Evolutionary conservation across 2,797 vertebrate genomes (phyloP), one percentile per base, ranked within the genome.

Genomic region (Mycteria americana): DNA sequence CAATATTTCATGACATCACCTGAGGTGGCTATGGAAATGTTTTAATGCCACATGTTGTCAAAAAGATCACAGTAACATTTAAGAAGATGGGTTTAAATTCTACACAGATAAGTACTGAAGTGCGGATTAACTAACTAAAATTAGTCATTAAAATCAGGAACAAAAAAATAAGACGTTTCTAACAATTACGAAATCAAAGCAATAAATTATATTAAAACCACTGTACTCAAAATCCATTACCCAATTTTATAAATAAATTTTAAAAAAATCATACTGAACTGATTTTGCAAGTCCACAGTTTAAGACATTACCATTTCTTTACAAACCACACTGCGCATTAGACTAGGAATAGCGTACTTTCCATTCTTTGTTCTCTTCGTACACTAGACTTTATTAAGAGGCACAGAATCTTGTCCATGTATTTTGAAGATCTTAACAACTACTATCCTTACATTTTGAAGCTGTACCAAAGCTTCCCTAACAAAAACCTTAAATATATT

Each of bases 191-290:
- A 83, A 89, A 77, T 35, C 48, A 79, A 82, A 77, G 6, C 19
- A 79, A 31, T 24, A 65, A 35, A 7, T 84, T 30, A 11, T 24
- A n/a, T 23, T 46, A 45, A 74, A 83, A 76, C 4, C 7, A 37
- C 4, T 56, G 12, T 5, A 31, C 22, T 81, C 53, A 77, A 83
- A 39, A 46, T 54, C 13, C 31, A 19, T 23, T 33, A 19, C 15
- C 0, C 5, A 27, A 8, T 27, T 79, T 76, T 9, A 51, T 6
- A 75, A 72, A 82, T 12, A 67, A 33, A 23, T 28, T 28, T 16
- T 0, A 1, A 41, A 33, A 10, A 51, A n/a, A 46, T 3, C 0
- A 2, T 15, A 27, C 10, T 11, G 30, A 79, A 41, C 23, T 50
- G 48, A 64, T 45, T 60, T 68, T 39, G 9, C 64, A n/a, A 46